Percentiles rank a stretch among this genome's conserved stretches.
These are phyloP conservation scores for Bostrychus sinensis DNA, from an alignment of 2,113 vertebrate genomes.

Conservation along the genomic window DNA sequence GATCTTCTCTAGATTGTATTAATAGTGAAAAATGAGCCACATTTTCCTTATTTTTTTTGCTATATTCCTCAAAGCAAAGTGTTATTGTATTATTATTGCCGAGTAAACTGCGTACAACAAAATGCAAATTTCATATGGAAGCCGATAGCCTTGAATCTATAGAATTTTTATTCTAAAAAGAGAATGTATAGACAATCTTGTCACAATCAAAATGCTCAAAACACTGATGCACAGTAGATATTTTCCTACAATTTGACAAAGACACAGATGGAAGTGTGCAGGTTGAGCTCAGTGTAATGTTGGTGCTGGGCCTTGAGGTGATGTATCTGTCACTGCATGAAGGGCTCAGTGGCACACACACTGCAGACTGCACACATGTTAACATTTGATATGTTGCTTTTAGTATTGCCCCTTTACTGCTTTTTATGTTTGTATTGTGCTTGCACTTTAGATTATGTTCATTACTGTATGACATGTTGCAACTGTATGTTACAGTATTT, in stretches of 20 bases:
- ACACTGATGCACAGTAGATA: constrained; percentile 58
- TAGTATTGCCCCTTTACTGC: constrained; percentile 18
- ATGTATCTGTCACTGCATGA: constrained; percentile 62
- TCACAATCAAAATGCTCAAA: constrained; percentile 62
- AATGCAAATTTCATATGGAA: constrained; percentile 75
- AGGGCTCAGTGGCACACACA: constrained; percentile 42
- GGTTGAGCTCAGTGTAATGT: constrained; percentile 36
- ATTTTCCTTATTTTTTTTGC: constrained; percentile 34
- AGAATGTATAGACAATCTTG: constrained; percentile 84
- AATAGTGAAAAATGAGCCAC: constrained; percentile 57
- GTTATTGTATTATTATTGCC: constrained; percentile 47
- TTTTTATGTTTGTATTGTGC: constrained; percentile 46
- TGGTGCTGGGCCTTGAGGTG: constrained; percentile 65
- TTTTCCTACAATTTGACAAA: constrained; percentile 50
- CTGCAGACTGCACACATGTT: constrained; percentile 31
- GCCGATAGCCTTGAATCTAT: constrained; percentile 77
- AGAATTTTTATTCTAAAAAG: constrained; percentile 63
- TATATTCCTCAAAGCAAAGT: constrained; percentile 57
- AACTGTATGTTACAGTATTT: constrained; percentile 44
- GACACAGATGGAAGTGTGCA: constrained; percentile 29
- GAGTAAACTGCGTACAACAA: constrained; percentile 60
- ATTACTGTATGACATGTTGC: constrained; percentile 45
- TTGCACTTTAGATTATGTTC: constrained; percentile 74
- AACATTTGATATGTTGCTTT: constrained; percentile 28
- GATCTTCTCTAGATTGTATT: constrained; percentile 72